Evolutionary conservation across 2,888 invertebrate genomes (phyloP), one percentile per base, ranked within the genome.

Genomic region (Antheraea yamamai): DNA sequence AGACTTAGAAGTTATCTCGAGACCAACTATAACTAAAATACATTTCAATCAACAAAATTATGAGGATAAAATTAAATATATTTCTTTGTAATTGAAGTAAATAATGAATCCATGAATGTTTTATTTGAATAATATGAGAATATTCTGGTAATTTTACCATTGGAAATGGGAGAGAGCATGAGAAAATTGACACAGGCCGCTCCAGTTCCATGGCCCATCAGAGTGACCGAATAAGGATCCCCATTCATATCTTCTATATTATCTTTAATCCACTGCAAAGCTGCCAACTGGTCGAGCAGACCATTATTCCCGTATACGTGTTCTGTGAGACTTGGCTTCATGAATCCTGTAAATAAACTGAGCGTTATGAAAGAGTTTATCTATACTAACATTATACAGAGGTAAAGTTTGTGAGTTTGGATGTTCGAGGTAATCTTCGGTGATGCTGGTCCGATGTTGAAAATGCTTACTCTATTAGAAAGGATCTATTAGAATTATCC

Each of bases 181-280:
- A 99, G 95, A 79, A 98, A 97, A 92, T 98, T 98, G 81, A 98
- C 98, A 85, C 98, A 97, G 4, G 98, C 98, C 0, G 99, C 99
- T 0, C 99, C 99, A 20, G 98, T 98, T 14, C 98, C 98, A 86
- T 99, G 99, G 0, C 99, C 99, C 95, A 99, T 97, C 74, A 99
- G 91, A 0, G 99, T 99, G 61, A 99, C 97, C 20, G 97, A 96
- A 75, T 96, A 95, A 0, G 97, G 97, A 91, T 99, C 98, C 0
- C 99, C 99, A 51, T 98, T 98, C 86, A 99, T 98, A 70, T 97
- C 97, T 14, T 95, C 97, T 58, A 99, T 98, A 89, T 99, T 99
- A 85, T 98, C 98, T 83, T 97, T 97, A 77, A 99, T 96, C 99
- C 99, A 99, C 80, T 98, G 97, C 68, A 99, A 93, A 0, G 99